These are phyloP conservation scores for Burhinus bistriatus DNA, from an alignment of 2,113 vertebrate genomes.

Conservation along the genomic window DNA sequence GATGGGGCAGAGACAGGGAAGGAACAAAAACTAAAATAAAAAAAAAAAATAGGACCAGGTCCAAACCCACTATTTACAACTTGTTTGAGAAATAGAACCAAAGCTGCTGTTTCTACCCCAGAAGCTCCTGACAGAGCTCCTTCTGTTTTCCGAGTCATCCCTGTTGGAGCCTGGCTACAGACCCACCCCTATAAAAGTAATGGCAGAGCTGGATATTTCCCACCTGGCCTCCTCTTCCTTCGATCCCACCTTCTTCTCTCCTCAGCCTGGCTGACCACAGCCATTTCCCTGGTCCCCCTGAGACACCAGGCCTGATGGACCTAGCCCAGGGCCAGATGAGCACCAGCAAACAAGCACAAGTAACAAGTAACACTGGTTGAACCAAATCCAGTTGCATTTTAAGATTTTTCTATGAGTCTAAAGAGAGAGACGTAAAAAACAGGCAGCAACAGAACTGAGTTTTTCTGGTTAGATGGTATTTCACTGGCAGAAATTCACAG, in stretches of 20 bases:
- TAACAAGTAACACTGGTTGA: background rate
- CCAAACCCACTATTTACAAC: background rate
- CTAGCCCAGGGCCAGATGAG: background rate
- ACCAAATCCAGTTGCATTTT: background rate
- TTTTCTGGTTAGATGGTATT: background rate
- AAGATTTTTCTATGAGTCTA: background rate
- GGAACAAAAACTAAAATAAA: background rate
- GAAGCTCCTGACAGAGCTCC: background rate
- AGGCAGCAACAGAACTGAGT: background rate
- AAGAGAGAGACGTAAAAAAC: background rate
- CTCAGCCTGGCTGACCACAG: background rate
- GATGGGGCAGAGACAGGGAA: background rate
- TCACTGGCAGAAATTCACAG: background rate
- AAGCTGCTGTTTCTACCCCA: background rate
- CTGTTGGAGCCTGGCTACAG: background rate
- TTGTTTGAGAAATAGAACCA: background rate
- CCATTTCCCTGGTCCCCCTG: background rate
- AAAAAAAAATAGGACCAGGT: background rate
- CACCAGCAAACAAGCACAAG: background rate
- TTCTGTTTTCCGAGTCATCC: background rate
- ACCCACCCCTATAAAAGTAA: background rate
- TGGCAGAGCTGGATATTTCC: background rate
- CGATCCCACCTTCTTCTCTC: background rate
- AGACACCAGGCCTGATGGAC: background rate
- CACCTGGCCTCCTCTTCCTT: background rate